A percentile compares a stretch with the other conserved stretches of the same genome.
These are phyloP conservation scores for Paralichthys olivaceus DNA, from an alignment of 2,113 vertebrate genomes.

Conservation along the genomic window DNA sequence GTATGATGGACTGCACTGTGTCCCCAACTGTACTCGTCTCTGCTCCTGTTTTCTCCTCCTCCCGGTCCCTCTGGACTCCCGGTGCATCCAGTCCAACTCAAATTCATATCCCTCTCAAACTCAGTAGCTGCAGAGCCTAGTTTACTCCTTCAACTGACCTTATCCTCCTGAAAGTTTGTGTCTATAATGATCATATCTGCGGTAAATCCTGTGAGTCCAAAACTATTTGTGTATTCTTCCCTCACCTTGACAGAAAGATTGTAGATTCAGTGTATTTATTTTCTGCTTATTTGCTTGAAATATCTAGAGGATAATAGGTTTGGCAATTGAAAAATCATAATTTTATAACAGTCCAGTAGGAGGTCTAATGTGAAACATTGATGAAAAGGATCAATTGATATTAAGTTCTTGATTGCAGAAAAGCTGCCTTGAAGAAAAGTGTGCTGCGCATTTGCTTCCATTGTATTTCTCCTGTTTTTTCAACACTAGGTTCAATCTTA, in stretches of 20 bases:
- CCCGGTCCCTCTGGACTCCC: slow-evolving; percentile 26
- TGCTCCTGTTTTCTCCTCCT: slow-evolving; percentile 29
- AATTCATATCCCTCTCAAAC: slow-evolving; percentile 13
- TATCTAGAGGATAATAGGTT: background rate
- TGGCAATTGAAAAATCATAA: background rate
- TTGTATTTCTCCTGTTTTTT: slow-evolving; percentile 6
- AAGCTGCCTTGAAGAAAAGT: background rate
- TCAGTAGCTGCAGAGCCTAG: slow-evolving; percentile 15
- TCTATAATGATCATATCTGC: slow-evolving; percentile 11
- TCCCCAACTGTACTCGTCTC: slow-evolving; percentile 37
- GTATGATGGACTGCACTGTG: slow-evolving; percentile 18
- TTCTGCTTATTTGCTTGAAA: slow-evolving; percentile 4
- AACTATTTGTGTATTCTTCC: slow-evolving; percentile 2
- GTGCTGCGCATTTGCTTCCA: background rate
- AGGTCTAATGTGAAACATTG: slow-evolving; percentile 17
- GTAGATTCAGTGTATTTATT: background rate
- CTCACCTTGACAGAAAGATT: slow-evolving; percentile 7
- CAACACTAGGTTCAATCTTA: background rate
- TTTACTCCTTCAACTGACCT: slow-evolving; percentile 43
- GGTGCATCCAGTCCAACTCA: slow-evolving; percentile 24
- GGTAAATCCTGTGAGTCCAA: slow-evolving; percentile 1
- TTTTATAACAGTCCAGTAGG: slow-evolving; percentile 14
- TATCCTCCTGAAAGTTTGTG: slow-evolving; percentile 11
- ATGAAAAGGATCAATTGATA: slow-evolving; percentile 14
- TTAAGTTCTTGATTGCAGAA: background rate